A percentile compares a stretch with the other conserved stretches of the same genome.
Conservation (phyloP, 2,797 vertebrate genomes). For the Xenopus petersii region DNA sequence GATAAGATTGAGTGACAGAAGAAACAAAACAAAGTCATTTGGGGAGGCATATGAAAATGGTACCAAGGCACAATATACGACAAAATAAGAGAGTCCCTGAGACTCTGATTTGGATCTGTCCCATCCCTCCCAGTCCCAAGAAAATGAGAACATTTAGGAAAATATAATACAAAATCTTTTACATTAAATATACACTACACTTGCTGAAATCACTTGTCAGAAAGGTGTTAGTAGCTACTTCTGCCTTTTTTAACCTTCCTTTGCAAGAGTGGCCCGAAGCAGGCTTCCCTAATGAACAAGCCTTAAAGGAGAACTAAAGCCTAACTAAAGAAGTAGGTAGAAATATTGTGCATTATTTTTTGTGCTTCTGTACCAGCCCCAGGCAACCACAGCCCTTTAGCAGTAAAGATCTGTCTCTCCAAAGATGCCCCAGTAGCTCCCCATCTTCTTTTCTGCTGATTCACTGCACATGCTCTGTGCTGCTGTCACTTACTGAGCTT, state of each 20-base stretch:
- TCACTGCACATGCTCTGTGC: too few species aligned
- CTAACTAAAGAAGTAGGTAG: too few species aligned
- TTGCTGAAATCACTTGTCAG: slow-evolving; percentile 71
- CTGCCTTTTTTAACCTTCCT: slow-evolving; percentile 24
- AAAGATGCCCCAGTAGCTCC: too few species aligned
- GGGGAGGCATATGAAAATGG: slow-evolving; percentile 61
- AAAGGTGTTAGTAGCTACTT: slow-evolving; percentile 70
- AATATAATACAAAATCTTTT: slow-evolving; percentile 97
- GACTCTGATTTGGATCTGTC: slow-evolving; percentile 68
- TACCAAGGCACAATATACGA: slow-evolving; percentile 90
- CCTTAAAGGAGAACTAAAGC: too few species aligned
- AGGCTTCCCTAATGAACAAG: neutral
- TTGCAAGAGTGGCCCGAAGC: neutral
- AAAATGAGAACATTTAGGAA: slow-evolving; percentile 88
- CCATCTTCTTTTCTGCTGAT: too few species aligned
- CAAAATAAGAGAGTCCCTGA: slow-evolving; percentile 78
- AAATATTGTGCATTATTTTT: too few species aligned
- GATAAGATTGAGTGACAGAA: neutral
- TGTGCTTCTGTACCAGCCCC: too few species aligned
- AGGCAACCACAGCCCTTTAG: too few species aligned
- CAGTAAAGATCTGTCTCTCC: too few species aligned
- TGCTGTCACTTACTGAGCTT: too few species aligned
- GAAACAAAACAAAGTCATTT: neutral
- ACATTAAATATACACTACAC: slow-evolving; percentile 89
- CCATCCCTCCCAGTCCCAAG: slow-evolving; percentile 70